Percentiles rank a stretch among this genome's conserved stretches.
Conservation (phyloP, 2,113 vertebrate species). For the Cyanocitta stelleri region DNA sequence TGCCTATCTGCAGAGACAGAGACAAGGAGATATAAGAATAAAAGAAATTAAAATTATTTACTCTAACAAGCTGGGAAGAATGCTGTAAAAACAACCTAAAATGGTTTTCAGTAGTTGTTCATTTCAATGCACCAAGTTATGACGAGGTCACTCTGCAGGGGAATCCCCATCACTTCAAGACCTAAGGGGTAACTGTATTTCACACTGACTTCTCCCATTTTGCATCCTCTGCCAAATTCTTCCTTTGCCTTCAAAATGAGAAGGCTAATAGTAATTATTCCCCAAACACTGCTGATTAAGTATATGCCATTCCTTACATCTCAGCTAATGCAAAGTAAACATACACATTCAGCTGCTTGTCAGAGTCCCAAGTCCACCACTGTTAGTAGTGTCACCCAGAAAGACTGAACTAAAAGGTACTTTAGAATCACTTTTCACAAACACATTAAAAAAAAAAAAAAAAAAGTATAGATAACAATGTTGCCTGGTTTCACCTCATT, state of each 20-base stretch:
- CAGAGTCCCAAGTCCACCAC: fast-evolving
- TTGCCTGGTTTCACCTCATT: background rate
- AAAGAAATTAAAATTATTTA: background rate
- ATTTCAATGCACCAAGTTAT: background rate
- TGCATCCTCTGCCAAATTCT: background rate
- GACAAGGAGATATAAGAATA: background rate
- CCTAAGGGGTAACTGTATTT: background rate
- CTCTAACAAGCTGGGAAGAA: background rate
- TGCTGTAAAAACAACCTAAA: background rate
- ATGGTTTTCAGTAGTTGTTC: background rate
- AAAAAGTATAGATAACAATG: too few species aligned
- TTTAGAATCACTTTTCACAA: background rate
- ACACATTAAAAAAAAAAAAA: background rate
- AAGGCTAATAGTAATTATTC: background rate
- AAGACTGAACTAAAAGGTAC: background rate
- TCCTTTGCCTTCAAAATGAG: background rate
- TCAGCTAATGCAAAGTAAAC: background rate
- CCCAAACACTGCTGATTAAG: background rate
- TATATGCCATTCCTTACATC: background rate
- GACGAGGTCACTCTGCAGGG: background rate
- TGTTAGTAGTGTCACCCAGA: background rate
- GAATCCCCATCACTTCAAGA: background rate
- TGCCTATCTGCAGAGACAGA: background rate
- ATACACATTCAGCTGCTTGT: background rate
- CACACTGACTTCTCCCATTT: background rate